These are phyloP conservation scores for Vombatus ursinus DNA, from an alignment of 2,113 vertebrate genomes.

Conservation along the genomic window DNA sequence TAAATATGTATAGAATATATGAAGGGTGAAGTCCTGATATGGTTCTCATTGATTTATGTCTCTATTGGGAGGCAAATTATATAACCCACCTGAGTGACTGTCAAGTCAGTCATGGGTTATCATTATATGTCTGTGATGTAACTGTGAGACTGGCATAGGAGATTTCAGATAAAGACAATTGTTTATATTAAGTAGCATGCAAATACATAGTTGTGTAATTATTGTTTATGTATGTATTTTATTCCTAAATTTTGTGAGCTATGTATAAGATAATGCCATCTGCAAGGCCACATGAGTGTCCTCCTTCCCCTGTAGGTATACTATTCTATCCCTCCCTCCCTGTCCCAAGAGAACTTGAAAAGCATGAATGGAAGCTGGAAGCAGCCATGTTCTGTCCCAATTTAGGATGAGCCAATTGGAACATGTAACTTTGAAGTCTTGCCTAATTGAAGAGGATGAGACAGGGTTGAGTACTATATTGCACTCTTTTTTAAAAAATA, in stretches of 20 bases:
- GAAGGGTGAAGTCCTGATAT: neutral
- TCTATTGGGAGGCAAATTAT: neutral
- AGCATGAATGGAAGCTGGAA: neutral
- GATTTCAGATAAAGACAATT: neutral
- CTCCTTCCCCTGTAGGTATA: neutral
- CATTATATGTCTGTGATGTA: neutral
- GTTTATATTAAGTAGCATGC: neutral
- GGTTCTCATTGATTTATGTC: neutral
- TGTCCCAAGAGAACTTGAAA: neutral
- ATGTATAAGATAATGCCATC: neutral
- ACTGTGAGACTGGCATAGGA: neutral
- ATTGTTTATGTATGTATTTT: neutral
- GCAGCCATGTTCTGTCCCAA: neutral
- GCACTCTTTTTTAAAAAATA: neutral
- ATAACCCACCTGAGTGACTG: neutral
- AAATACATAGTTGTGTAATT: neutral
- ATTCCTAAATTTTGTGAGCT: neutral
- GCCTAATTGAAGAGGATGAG: neutral
- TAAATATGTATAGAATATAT: neutral
- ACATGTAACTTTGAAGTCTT: neutral
- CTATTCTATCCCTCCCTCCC: neutral
- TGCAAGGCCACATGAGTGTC: neutral
- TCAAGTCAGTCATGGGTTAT: neutral
- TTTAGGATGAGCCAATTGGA: neutral
- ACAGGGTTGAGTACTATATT: neutral